phyloP scores from a whole-genome alignment of 2,888 invertebrate genomes.

The Argyresthia goedartella region DNA sequence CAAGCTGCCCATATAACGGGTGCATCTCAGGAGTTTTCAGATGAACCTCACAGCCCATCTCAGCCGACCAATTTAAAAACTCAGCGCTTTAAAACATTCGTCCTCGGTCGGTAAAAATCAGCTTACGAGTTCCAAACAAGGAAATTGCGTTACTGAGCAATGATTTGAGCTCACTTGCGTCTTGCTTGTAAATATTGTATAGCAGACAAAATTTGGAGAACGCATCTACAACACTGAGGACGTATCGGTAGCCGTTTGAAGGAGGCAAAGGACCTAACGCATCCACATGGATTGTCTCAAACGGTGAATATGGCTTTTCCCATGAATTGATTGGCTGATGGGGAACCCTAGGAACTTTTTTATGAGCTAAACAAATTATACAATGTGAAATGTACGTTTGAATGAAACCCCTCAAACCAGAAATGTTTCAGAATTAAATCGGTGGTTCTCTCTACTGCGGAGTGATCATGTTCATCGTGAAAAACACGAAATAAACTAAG shows the following conservation, averaged over 20 bases:
- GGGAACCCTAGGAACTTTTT: slow-evolving; percentile 8
- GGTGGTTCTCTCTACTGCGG: slow-evolving; percentile 9
- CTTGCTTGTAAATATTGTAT: slow-evolving; percentile 15
- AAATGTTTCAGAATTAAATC: slow-evolving; percentile 12
- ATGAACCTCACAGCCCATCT: slow-evolving; percentile 13
- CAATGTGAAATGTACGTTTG: slow-evolving; percentile 3
- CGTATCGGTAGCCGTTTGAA: neutral
- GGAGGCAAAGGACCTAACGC: neutral
- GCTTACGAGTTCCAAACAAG: slow-evolving; percentile 14
- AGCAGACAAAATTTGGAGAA: slow-evolving; percentile 17
- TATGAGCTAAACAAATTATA: slow-evolving; percentile 9
- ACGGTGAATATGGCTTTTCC: neutral
- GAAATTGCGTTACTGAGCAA: slow-evolving; percentile 9
- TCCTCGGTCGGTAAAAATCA: slow-evolving; percentile 16
- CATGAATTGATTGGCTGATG: neutral
- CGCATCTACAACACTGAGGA: slow-evolving; percentile 14
- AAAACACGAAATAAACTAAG: slow-evolving; percentile 5
- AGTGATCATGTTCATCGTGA: slow-evolving; percentile 5
- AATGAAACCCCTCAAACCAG: slow-evolving; percentile 11
- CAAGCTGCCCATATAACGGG: slow-evolving; percentile 11
- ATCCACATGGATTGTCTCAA: neutral
- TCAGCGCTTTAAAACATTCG: slow-evolving; percentile 16
- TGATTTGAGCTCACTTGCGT: slow-evolving; percentile 13
- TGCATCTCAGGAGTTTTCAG: slow-evolving; percentile 12
- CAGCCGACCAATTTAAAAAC: slow-evolving; percentile 8